phyloP scores from a whole-genome alignment of 2,113 vertebrate species.

The Ailurus styani region DNA sequence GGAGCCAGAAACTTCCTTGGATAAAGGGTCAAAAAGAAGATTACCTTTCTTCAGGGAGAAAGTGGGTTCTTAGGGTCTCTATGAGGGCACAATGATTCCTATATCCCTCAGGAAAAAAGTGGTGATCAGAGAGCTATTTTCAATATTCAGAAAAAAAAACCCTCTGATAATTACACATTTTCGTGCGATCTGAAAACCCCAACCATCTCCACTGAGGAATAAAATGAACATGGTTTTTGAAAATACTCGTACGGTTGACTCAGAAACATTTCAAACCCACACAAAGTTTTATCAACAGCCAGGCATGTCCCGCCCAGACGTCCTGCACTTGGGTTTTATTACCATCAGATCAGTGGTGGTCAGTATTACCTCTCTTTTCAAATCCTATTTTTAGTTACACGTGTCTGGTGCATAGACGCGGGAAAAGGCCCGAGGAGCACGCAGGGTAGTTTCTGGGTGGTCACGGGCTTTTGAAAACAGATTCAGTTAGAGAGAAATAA shows the following conservation, averaged over 20 bases:
- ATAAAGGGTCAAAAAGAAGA: neutral
- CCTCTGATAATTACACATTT: neutral
- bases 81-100: neutral
- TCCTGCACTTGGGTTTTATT: neutral
- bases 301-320: accelerated
- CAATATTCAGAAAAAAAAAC: neutral
- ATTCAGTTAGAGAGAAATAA: neutral
- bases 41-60: neutral
- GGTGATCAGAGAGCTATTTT: neutral
- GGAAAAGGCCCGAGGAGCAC: neutral
- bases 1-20: neutral
- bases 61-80: neutral
- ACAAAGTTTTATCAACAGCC: neutral
- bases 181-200: neutral
- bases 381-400: neutral
- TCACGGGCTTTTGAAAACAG: neutral
- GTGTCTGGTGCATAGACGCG: neutral
- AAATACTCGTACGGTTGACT: neutral
- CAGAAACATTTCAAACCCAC: neutral
- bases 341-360: neutral
- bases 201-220: neutral
- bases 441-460: neutral
- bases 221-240: neutral
- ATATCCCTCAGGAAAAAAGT: neutral
- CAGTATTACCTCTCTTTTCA: neutral